Evolutionary conservation across 2,888 invertebrate species (phyloP).

Genomic region (Branchellion lobata): DNA sequence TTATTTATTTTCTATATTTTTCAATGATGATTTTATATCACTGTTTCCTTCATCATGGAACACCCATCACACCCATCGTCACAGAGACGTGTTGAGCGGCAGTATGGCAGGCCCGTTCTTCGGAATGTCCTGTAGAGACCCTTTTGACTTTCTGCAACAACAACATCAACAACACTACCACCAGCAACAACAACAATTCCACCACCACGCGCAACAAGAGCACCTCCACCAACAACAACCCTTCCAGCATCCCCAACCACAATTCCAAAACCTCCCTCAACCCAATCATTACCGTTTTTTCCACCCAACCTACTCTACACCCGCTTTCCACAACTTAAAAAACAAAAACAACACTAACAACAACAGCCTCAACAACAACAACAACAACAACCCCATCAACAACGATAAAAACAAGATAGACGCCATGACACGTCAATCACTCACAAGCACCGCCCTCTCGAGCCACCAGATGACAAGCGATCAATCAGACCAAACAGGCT

Average conservation of each 20-base stretch:
- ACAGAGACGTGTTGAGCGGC: conserved; percentile 36
- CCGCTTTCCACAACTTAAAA: neutral
- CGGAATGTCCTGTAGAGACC: conserved; percentile 32
- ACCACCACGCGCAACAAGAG: neutral
- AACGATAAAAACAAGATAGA: conserved; percentile 20
- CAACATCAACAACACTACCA: neutral
- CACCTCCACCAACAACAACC: conserved; percentile 16
- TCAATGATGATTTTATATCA: neutral
- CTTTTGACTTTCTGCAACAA: conserved; percentile 34
- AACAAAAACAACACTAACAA: conserved; percentile 4
- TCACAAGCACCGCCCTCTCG: conserved; percentile 21
- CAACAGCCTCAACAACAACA: neutral
- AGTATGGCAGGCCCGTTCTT: conserved; percentile 21
- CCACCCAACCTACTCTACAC: neutral
- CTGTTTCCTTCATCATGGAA: too few species aligned
- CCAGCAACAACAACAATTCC: neutral
- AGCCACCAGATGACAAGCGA: conserved; percentile 33
- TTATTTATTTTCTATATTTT: neutral
- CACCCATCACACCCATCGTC: too few species aligned
- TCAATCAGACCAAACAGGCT: conserved; percentile 27
- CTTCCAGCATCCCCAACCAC: neutral
- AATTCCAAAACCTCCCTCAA: neutral
- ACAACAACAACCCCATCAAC: conserved; percentile 10
- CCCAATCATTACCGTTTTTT: neutral
- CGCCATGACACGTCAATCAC: conserved; percentile 29